Conservation (phyloP, 1,140 invertebrate genomes). For the Drosophila sechellia region DNA sequence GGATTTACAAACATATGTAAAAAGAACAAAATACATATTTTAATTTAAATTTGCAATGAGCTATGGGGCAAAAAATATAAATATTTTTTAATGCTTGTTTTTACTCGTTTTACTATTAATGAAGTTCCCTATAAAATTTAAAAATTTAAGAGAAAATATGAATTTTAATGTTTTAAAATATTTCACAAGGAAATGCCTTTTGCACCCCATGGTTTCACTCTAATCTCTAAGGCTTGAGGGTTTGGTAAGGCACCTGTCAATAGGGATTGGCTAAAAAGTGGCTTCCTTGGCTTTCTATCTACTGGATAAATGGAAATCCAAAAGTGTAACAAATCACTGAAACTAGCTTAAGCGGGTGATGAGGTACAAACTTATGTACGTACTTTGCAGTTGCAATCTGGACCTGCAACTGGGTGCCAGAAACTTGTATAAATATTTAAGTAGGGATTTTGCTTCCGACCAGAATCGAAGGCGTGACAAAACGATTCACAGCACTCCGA, state of each 20-base stretch:
- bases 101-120: background rate
- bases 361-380: slow-evolving; percentile 13
- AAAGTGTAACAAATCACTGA: slow-evolving; percentile 31
- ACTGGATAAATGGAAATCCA: slow-evolving; percentile 14
- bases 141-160: too few relatives aligned
- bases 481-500: slow-evolving; percentile 28
- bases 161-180: too few relatives aligned
- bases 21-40: background rate
- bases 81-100: background rate
- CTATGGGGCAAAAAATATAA: too few relatives aligned
- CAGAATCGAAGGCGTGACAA: slow-evolving; percentile 30
- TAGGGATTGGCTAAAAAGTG: slow-evolving; percentile 14
- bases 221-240: slow-evolving; percentile 3
- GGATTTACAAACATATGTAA: background rate
- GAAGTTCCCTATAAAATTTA: background rate
- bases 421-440: slow-evolving; percentile 30
- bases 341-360: slow-evolving; percentile 12
- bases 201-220: slow-evolving; percentile 13
- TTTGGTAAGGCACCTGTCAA: slow-evolving; percentile 20
- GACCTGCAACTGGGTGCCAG: slow-evolving; percentile 11
- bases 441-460: slow-evolving; percentile 12
- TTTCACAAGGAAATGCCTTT: background rate
- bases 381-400: background rate
- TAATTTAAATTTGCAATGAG: slow-evolving; percentile 9
- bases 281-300: slow-evolving; percentile 5